A percentile compares a stretch with the other conserved stretches of the same genome.
Evolutionary conservation across 2,888 invertebrate species (phyloP).

Genomic region (Schizotus pectinicornis): DNA sequence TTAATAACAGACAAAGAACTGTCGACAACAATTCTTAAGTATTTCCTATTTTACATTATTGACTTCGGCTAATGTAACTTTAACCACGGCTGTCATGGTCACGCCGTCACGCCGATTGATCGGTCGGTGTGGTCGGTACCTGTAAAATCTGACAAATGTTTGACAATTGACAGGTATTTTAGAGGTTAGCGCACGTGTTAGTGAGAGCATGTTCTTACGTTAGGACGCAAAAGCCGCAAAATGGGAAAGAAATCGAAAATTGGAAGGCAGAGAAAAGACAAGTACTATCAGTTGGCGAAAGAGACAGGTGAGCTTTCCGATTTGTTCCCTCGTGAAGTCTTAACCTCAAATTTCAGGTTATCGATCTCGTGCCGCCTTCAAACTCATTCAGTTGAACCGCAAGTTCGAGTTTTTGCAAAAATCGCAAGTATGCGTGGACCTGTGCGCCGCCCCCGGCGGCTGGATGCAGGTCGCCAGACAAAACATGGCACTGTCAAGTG

Average conservation of each 20-base stretch:
- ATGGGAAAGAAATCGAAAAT: conserved; percentile 97
- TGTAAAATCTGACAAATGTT: too few relatives aligned
- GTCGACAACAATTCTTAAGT: too few relatives aligned
- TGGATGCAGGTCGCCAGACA: conserved; percentile 99
- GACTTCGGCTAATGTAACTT: too few relatives aligned
- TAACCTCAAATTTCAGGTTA: conserved; percentile 69
- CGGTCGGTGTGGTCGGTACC: too few relatives aligned
- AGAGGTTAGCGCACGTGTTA: too few relatives aligned
- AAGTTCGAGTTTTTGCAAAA: conserved; percentile 97
- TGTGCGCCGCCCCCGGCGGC: conserved; percentile 99
- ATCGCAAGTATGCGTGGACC: conserved; percentile 94
- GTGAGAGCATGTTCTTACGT: too few relatives aligned
- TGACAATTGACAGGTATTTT: too few relatives aligned
- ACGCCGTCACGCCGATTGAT: too few relatives aligned
- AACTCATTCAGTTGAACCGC: conserved; percentile 95
- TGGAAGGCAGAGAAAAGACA: conserved; percentile 98
- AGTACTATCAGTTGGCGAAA: conserved; percentile 97
- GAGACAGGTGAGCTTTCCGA: conserved; percentile 80
- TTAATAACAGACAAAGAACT: too few relatives aligned
- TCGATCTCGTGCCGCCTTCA: conserved; percentile 98
- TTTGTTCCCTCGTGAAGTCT: not conserved
- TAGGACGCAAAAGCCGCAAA: too few relatives aligned
- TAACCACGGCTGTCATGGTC: too few relatives aligned
- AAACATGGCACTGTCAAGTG: conserved; percentile 95
- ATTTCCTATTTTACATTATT: too few relatives aligned